A percentile compares a stretch with the other conserved stretches of the same genome.
Evolutionary conservation across 1,140 invertebrate genomes (phyloP).

Genomic region (Zeugodacus cucurbitae): DNA sequence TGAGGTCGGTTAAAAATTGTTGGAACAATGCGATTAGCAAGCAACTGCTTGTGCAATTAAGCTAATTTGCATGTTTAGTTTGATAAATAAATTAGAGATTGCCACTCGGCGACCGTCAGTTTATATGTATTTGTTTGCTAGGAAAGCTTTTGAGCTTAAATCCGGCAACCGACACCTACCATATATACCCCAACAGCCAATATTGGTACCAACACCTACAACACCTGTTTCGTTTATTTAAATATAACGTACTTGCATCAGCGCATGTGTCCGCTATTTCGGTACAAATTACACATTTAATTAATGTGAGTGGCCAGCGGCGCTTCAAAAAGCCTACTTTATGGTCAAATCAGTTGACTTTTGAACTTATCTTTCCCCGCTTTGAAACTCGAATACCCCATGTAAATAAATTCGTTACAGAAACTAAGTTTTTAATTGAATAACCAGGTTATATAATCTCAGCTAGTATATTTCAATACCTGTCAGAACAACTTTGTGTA

Average conservation of each 20-base stretch:
- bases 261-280: not conserved
- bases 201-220: too few species aligned
- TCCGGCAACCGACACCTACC: not conserved
- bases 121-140: too few species aligned
- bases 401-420: too few species aligned
- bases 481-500: too few species aligned
- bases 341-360: too few species aligned
- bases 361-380: too few species aligned
- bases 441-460: too few species aligned
- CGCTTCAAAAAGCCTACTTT: not conserved
- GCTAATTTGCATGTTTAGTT: not conserved
- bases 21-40: not conserved
- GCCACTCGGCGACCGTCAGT: too few species aligned
- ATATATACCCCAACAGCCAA: not conserved
- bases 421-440: too few species aligned
- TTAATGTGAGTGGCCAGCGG: conserved; percentile 8
- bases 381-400: too few species aligned
- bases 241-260: not conserved
- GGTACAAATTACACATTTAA: conserved; percentile 30
- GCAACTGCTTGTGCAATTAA: not conserved
- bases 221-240: too few species aligned
- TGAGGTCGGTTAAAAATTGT: not conserved
- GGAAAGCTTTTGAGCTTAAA: not conserved
- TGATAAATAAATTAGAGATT: not conserved
- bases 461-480: too few species aligned